Conservation (phyloP, 1,140 invertebrate species). For the Ectropis grisescens region DNA sequence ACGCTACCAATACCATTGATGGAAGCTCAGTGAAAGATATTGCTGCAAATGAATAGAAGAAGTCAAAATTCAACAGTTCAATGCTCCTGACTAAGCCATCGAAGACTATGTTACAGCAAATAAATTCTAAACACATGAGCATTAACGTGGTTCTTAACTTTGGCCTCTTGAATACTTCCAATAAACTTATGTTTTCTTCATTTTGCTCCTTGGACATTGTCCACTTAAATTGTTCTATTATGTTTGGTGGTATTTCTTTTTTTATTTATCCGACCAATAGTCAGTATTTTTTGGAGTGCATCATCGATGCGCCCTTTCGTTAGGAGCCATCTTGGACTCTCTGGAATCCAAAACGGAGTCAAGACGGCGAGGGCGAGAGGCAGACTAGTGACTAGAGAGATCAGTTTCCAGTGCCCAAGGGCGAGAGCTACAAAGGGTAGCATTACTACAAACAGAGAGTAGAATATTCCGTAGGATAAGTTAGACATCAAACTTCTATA, state of each 20-base stretch:
- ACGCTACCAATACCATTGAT: constrained; percentile 18
- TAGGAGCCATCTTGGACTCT: constrained; percentile 81
- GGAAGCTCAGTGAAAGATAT: constrained; percentile 27
- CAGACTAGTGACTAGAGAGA: constrained; percentile 72
- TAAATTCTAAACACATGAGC: constrained; percentile 36
- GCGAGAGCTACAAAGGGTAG: constrained; percentile 76
- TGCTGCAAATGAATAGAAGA: constrained; percentile 23
- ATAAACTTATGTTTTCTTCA: constrained; percentile 20
- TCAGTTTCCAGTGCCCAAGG: constrained; percentile 78
- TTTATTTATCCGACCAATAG: constrained; percentile 44
- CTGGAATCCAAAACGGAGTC: constrained; percentile 74
- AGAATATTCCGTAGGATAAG: constrained; percentile 74
- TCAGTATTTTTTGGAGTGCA: constrained; percentile 71
- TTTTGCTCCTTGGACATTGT: constrained; percentile 15
- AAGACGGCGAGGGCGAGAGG: constrained; percentile 54
- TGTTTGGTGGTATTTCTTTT: constrained; percentile 33
- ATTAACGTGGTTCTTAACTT: constrained; percentile 38
- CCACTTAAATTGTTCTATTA: constrained; percentile 44
- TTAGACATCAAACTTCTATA: constrained; percentile 74
- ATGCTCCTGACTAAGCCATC: constrained; percentile 24
- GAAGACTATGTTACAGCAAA: constrained; percentile 31
- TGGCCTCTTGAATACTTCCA: constrained; percentile 33
- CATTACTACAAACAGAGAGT: constrained; percentile 73
- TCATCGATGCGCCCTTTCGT: constrained; percentile 75
- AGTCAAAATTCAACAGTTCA: constrained; percentile 22